Conservation (phyloP, 1,140 invertebrate species). For the Diorhabda carinulata region DNA sequence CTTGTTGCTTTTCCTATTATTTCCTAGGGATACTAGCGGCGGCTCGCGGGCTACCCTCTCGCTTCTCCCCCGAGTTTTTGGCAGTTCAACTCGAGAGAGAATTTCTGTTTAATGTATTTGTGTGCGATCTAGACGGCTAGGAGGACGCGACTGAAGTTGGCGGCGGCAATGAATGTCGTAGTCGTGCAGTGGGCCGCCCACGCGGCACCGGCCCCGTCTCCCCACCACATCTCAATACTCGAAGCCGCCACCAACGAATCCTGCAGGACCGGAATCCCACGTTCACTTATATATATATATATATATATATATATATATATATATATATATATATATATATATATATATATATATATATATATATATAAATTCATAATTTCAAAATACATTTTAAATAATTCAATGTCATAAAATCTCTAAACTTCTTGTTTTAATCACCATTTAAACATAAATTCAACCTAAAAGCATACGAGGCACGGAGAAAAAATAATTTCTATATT, state of each 20-base stretch:
- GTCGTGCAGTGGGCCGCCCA: constrained; percentile 41
- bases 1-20: constrained; percentile 4
- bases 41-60: constrained; percentile 4
- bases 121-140: constrained; percentile 30
- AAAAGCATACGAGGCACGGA: too few species aligned
- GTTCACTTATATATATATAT: background rate
- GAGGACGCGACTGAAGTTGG: constrained; percentile 41
- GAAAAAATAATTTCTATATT: too few species aligned
- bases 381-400: too few species aligned
- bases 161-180: constrained; percentile 35
- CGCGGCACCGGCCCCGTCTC: constrained; percentile 33
- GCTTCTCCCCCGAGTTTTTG: background rate
- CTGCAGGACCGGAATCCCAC: constrained; percentile 19
- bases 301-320: too few species aligned
- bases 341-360: too few species aligned
- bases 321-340: too few species aligned
- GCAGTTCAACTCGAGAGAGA: background rate
- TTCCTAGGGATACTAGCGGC: background rate
- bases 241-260: constrained; percentile 32
- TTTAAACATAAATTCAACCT: too few species aligned
- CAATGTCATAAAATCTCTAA: too few species aligned
- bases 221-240: constrained; percentile 29
- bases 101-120: constrained; percentile 17
- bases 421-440: too few species aligned
- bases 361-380: too few species aligned